Evolutionary conservation across 2,888 invertebrate genomes (phyloP).

Genomic region (Eumerus sabulonum): DNA sequence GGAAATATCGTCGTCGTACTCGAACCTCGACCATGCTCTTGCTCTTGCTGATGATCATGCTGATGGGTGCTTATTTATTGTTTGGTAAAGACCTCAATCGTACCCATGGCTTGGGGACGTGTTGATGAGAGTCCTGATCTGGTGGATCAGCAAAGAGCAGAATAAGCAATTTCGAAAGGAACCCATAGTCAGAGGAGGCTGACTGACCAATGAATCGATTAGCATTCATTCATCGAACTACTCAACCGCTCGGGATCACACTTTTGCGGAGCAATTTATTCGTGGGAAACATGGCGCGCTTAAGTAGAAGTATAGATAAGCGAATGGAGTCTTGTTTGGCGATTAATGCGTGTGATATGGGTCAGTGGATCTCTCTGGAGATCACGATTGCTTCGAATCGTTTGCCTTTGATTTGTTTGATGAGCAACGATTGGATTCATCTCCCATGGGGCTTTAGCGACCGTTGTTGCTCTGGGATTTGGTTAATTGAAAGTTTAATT

Average conservation of each 20-base stretch:
- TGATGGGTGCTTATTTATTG: constrained; percentile 61
- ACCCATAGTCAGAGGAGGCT: constrained; percentile 31
- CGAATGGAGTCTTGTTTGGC: constrained; percentile 37
- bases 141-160: constrained; percentile 22
- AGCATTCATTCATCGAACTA: constrained; percentile 59
- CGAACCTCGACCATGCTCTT: constrained; percentile 5
- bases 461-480: constrained; percentile 9
- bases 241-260: constrained; percentile 28
- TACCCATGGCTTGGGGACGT: constrained; percentile 14
- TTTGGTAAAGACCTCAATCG: constrained; percentile 39
- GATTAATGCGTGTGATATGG: constrained; percentile 62
- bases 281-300: constrained; percentile 51
- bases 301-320: too few species aligned
- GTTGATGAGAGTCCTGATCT: constrained; percentile 42
- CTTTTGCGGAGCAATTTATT: constrained; percentile 58
- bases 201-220: constrained; percentile 47
- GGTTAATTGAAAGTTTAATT: constrained; percentile 58
- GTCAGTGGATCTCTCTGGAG: constrained; percentile 62
- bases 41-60: constrained; percentile 55
- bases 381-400: constrained; percentile 19
- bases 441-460: background rate
- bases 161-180: constrained; percentile 50
- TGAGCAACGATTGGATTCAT: constrained; percentile 12
- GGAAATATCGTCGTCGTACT: constrained; percentile 20
- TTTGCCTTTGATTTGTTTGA: constrained; percentile 44